These are phyloP conservation scores for Caretta caretta DNA, from an alignment of 2,113 vertebrate genomes.

Conservation along the genomic window DNA sequence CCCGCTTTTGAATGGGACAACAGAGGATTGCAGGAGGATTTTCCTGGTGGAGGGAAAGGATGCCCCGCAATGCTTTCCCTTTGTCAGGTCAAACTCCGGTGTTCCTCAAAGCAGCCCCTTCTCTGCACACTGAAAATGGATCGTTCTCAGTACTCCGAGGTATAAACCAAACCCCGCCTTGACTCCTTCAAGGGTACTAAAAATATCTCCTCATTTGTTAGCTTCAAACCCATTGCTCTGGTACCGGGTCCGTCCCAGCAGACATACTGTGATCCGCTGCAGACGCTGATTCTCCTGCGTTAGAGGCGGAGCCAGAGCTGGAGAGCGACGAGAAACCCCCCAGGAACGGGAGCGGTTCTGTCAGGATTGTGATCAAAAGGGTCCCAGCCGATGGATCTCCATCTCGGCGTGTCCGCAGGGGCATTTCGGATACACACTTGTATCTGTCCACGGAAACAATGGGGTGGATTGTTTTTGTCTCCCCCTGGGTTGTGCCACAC, in stretches of 20 bases:
- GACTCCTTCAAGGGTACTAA: not conserved
- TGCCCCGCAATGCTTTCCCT: not conserved
- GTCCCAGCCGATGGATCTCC: not conserved
- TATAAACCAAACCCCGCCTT: not conserved
- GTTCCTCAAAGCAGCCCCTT: not conserved
- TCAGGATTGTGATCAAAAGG: not conserved
- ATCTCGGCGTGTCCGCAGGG: too few species aligned
- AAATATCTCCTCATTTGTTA: not conserved
- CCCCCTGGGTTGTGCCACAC: not conserved
- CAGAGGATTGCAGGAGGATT: not conserved
- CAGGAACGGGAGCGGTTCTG: too few species aligned
- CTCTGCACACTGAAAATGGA: not conserved
- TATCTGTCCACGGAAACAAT: too few species aligned
- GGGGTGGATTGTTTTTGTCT: not conserved
- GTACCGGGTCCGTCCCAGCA: too few species aligned
- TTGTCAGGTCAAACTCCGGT: not conserved
- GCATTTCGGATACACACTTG: not conserved
- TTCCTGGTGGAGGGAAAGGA: not conserved
- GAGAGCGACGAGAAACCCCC: not conserved
- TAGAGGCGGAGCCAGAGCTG: not conserved
- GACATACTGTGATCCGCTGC: not conserved
- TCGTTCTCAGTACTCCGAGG: not conserved
- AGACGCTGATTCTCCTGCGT: not conserved
- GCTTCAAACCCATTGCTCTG: not conserved
- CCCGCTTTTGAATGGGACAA: not conserved